These are phyloP conservation scores for Phenganax subtilis DNA, from an alignment of 92 coral and sea anemone genomes.

Conservation along the genomic window DNA sequence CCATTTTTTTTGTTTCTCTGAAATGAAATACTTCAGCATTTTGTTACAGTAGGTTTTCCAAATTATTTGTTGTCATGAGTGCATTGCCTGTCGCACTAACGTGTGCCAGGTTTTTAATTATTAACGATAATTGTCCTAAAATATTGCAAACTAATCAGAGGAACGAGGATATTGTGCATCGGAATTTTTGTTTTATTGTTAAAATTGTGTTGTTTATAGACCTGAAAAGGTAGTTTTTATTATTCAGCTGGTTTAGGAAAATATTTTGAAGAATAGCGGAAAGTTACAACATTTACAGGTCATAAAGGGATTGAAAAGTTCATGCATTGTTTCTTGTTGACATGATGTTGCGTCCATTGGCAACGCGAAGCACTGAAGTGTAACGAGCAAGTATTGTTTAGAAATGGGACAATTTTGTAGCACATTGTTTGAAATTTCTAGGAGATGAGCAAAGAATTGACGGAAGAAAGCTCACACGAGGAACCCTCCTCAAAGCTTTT, in stretches of 20 bases:
- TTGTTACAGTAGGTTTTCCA: too few relatives aligned
- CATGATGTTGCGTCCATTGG: conserved; percentile 30
- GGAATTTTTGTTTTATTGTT: neutral
- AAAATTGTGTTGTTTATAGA: neutral
- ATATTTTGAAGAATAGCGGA: neutral
- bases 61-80: too few relatives aligned
- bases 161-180: neutral
- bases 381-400: conserved; percentile 16
- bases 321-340: conserved; percentile 33
- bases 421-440: conserved; percentile 2
- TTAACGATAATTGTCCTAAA: conserved; percentile 29
- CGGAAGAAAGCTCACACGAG: conserved; percentile 1
- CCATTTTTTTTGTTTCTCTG: too few relatives aligned
- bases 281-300: neutral
- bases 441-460: conserved; percentile 19
- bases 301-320: conserved; percentile 24
- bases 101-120: conserved; percentile 16
- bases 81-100: too few relatives aligned
- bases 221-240: neutral
- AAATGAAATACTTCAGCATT: too few relatives aligned
- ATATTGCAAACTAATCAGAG: neutral
- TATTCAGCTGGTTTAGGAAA: neutral
- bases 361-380: conserved; percentile 36
- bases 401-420: conserved; percentile 26
- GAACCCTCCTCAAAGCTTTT: conserved; percentile 47